Percentiles rank a stretch among this genome's conserved stretches.
These are phyloP conservation scores for Drosophila falleni DNA, from an alignment of 2,888 invertebrate genomes.

Conservation along the genomic window DNA sequence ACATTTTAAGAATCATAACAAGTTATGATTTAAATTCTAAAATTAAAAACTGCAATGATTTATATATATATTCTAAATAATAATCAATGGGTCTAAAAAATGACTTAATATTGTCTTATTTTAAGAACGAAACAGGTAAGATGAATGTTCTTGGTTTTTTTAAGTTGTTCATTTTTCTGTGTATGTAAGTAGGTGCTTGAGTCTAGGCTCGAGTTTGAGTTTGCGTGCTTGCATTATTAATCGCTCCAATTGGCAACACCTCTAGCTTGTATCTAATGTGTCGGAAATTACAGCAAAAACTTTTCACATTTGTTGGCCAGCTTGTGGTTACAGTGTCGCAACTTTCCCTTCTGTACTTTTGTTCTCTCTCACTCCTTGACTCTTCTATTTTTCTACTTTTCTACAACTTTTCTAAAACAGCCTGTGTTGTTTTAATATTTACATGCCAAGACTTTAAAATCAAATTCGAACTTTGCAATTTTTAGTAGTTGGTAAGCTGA, in stretches of 20 bases:
- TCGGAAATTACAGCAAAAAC: slow-evolving; percentile 62
- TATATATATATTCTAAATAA: too few relatives aligned
- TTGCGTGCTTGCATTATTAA: slow-evolving; percentile 55
- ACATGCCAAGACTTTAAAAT: slow-evolving; percentile 35
- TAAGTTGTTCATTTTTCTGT: too few relatives aligned
- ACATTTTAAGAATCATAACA: too few relatives aligned
- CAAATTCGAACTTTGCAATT: slow-evolving; percentile 8
- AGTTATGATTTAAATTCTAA: too few relatives aligned
- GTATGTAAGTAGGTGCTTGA: slow-evolving; percentile 1
- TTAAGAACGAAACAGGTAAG: too few relatives aligned
- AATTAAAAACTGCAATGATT: too few relatives aligned
- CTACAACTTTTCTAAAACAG: neutral
- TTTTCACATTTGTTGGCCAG: slow-evolving; percentile 74
- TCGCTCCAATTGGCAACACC: slow-evolving; percentile 49
- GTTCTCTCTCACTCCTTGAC: too few relatives aligned
- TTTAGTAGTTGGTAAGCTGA: slow-evolving; percentile 30
- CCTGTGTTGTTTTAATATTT: slow-evolving; percentile 39
- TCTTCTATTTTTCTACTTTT: neutral
- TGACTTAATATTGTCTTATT: too few relatives aligned
- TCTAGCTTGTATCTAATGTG: slow-evolving; percentile 46
- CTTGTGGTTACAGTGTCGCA: slow-evolving; percentile 59
- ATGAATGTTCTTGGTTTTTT: too few relatives aligned
- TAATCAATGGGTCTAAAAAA: too few relatives aligned
- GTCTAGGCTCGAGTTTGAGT: neutral
- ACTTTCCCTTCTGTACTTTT: slow-evolving; percentile 34